Evolutionary conservation across 2,113 vertebrate genomes (phyloP).

Genomic region (Anser brachyrhynchus): DNA sequence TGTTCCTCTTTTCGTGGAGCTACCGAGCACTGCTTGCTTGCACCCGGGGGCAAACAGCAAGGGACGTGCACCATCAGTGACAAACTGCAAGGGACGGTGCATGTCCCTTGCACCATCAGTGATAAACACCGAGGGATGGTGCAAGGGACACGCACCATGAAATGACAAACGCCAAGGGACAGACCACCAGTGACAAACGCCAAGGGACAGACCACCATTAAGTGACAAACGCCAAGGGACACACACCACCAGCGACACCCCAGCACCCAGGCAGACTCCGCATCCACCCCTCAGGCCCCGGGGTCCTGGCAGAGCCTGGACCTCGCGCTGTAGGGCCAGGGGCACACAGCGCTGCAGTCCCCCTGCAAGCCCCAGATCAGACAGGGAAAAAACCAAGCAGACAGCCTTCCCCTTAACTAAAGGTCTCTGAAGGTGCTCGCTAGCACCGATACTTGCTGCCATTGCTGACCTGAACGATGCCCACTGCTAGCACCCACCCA

Average conservation of each 20-base stretch:
- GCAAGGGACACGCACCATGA: no score
- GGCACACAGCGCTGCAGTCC: accelerated
- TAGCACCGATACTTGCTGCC: not conserved
- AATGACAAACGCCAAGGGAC: no score
- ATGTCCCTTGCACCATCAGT: no score
- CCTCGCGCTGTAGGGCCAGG: accelerated
- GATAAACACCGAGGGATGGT: no score
- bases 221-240: no score
- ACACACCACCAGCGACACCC: no score
- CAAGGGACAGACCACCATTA: no score
- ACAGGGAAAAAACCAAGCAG: not conserved
- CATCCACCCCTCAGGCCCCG: no score
- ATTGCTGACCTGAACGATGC: not conserved
- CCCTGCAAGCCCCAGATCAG: not conserved
- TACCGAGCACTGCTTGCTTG: accelerated
- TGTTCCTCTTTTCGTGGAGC: accelerated
- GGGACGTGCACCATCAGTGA: no score
- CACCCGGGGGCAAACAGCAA: not conserved
- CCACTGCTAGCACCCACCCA: not conserved
- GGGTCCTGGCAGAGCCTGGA: not conserved
- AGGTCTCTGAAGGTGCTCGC: accelerated
- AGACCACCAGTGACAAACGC: no score
- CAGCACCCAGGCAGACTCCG: no score
- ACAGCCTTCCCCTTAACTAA: not conserved
- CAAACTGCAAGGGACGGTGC: no score